These are phyloP conservation scores for Hylyphantes graminicola DNA, from an alignment of 1,140 invertebrate genomes.

Conservation along the genomic window DNA sequence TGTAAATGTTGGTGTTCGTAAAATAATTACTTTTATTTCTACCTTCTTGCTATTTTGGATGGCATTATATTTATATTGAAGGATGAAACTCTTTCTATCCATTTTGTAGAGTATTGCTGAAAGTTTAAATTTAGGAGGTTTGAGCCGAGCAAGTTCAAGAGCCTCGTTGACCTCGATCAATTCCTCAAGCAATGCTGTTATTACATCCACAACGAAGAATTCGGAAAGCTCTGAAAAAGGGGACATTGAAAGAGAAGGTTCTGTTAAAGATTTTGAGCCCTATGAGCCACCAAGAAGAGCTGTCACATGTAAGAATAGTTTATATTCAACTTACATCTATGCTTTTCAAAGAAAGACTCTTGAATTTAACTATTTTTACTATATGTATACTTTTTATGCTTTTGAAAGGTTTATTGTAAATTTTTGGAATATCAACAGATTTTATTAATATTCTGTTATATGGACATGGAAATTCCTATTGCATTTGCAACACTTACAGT, in stretches of 20 bases:
- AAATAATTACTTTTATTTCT: too few relatives aligned
- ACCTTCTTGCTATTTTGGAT: too few relatives aligned
- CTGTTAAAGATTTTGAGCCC: constrained; percentile 49
- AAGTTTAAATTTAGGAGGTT: constrained; percentile 42
- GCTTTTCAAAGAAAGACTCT: background rate
- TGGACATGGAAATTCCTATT: too few relatives aligned
- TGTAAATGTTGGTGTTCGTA: too few relatives aligned
- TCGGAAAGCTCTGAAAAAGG: constrained; percentile 19
- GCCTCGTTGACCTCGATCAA: constrained; percentile 59
- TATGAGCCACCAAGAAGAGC: constrained; percentile 46
- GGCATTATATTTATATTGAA: background rate
- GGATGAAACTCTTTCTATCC: constrained; percentile 40
- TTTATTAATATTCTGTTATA: too few relatives aligned
- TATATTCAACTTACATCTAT: background rate
- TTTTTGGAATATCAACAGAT: too few relatives aligned
- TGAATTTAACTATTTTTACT: background rate
- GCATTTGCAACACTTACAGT: too few relatives aligned
- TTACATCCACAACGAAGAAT: background rate
- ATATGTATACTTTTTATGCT: background rate
- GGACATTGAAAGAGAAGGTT: background rate
- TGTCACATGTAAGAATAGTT: constrained; percentile 29
- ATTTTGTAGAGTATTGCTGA: constrained; percentile 60
- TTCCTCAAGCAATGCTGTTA: constrained; percentile 46
- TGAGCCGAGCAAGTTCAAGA: constrained; percentile 61
- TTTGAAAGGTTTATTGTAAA: too few relatives aligned